Conservation (phyloP, 2,888 invertebrate genomes). For the Pristionchus maxplancki region DNA sequence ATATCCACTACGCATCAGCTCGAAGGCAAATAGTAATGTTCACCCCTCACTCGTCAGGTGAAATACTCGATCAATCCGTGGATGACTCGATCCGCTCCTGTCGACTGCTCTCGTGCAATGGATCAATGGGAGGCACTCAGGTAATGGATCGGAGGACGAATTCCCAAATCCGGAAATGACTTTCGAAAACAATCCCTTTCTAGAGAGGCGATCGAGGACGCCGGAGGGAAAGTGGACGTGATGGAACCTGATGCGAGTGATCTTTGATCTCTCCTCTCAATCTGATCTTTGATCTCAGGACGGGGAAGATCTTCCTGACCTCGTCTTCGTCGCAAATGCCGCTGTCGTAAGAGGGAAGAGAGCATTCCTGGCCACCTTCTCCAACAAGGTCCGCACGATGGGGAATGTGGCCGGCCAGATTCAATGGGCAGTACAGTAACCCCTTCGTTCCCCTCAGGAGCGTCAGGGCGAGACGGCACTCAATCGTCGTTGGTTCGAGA, state of each 20-base stretch:
- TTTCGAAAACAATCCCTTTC: neutral
- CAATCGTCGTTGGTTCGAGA: slow-evolving; percentile 70
- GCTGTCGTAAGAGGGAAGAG: slow-evolving; percentile 65
- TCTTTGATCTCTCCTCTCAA: neutral
- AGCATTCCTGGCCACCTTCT: slow-evolving; percentile 69
- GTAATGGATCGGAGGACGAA: neutral
- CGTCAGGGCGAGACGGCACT: slow-evolving; percentile 71
- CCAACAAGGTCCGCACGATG: slow-evolving; percentile 58
- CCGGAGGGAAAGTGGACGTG: slow-evolving; percentile 70
- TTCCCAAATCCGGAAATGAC: neutral
- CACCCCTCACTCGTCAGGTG: slow-evolving; percentile 57
- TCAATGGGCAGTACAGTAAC: neutral
- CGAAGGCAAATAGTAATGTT: neutral
- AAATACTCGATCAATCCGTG: slow-evolving; percentile 76
- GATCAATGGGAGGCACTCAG: slow-evolving; percentile 73
- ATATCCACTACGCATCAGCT: neutral
- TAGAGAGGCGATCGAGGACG: slow-evolving; percentile 62
- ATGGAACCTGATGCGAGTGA: slow-evolving; percentile 67
- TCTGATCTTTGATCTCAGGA: slow-evolving; percentile 56
- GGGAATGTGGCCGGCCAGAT: too few relatives aligned
- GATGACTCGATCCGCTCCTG: slow-evolving; percentile 68
- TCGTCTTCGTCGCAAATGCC: slow-evolving; percentile 76
- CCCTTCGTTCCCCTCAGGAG: slow-evolving; percentile 59
- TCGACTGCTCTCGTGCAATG: slow-evolving; percentile 64
- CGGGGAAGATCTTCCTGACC: slow-evolving; percentile 70